Evolutionary conservation across 2,113 vertebrate genomes (phyloP).

Genomic region (Mobula birostris): DNA sequence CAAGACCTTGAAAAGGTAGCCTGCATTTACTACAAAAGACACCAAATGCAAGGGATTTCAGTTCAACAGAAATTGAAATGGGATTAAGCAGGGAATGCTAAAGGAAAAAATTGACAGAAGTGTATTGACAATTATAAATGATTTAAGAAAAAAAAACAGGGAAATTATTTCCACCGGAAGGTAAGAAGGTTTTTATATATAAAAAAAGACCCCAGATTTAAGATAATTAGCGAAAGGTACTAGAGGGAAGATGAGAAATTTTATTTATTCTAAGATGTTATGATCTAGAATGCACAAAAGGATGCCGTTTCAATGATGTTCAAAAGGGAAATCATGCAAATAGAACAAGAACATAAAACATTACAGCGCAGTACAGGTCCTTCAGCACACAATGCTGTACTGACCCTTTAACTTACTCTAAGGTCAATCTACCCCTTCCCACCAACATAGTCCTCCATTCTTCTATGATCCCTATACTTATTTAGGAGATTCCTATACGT

Average conservation of each 20-base stretch:
- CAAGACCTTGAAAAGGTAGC: neutral
- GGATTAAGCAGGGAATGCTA: neutral
- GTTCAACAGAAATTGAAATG: neutral
- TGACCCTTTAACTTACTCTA: too few species aligned
- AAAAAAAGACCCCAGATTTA: too few species aligned
- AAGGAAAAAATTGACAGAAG: neutral
- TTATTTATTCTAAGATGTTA: neutral
- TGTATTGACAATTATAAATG: neutral
- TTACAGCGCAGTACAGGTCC: neutral
- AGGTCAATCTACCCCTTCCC: too few species aligned
- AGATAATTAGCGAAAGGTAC: neutral
- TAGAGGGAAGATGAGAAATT: neutral
- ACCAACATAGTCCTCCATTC: too few species aligned
- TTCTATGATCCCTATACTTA: too few species aligned
- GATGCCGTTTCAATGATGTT: neutral
- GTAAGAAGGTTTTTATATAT: neutral
- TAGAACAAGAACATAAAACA: neutral
- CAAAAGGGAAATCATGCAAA: neutral
- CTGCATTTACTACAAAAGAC: neutral
- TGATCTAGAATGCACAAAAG: neutral
- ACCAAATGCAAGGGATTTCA: neutral
- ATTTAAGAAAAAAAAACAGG: neutral
- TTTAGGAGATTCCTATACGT: too few species aligned
- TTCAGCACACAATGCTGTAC: too few species aligned
- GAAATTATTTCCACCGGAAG: neutral